Evolutionary conservation across 2,888 invertebrate species (phyloP), one percentile per base, ranked within the genome.

Genomic region (Plutella xylostella): DNA sequence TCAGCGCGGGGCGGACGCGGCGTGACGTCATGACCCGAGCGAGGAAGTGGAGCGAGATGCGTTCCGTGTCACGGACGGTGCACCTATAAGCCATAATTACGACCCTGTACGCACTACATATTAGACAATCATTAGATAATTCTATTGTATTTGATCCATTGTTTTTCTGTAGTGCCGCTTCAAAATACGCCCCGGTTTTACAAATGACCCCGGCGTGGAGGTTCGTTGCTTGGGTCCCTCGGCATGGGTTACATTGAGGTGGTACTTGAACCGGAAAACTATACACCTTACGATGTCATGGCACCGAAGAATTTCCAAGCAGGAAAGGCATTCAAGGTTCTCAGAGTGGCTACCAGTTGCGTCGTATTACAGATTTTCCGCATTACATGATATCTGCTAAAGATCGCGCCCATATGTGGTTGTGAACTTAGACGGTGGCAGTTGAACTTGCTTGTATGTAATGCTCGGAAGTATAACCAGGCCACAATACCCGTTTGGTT

Each of bases 11-110:
- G 22, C 28, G 14, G 34, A 63, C 63, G 63, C 63, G 68, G 65
- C 55, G 56, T 79, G 79, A 82, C 79, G 77, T 80, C 74, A 80
- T 62, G 64, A 66, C 67, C 62, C 64, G 68, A 66, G 69, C 48
- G 49, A 52, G 60, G 57, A 71, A 69, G 64, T 68, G 58, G 68
- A 66, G 63, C 68, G 68, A 66, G 68, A 65, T 74, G 68, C 65
- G 69, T 58, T 65, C 65, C 61, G 64, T 68, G 71, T 70, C 72
- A 72, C 64, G 65, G 64, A 61, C 60, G 61, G 53, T 42, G 54
- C 55, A 55, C 49, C 34, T 38, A 14, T 20, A 31, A 22, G 35
- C 35, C 45, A 14, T 44, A 22, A 43, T 46, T 46, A 42, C 50
- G 45, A 33, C 46, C 6, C 14, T 18, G 33, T 44, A 46, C 34